phyloP scores from a whole-genome alignment of 1,140 invertebrate species.

The Magallana angulata region DNA sequence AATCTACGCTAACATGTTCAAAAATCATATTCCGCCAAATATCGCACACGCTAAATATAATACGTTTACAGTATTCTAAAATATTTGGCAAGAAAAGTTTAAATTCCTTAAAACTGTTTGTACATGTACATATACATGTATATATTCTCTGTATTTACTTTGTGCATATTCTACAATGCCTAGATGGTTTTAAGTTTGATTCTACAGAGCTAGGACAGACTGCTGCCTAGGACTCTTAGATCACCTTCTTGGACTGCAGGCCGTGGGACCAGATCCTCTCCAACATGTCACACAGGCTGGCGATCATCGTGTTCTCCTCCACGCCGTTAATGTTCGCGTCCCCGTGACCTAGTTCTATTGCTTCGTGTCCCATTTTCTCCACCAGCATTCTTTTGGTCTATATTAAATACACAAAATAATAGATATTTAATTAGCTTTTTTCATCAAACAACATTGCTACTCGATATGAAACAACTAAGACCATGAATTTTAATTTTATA shows the following conservation, averaged over 20 bases:
- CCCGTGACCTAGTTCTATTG: constrained; percentile 89
- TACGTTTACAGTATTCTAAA: too few species aligned
- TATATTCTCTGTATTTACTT: too few species aligned
- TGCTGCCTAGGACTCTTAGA: too few species aligned
- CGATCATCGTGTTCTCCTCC: constrained; percentile 98
- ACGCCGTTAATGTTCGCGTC: constrained; percentile 85
- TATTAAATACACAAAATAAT: constrained; percentile 62
- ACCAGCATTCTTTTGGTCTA: constrained; percentile 98
- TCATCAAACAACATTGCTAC: too few species aligned
- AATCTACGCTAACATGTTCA: too few species aligned
- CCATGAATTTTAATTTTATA: too few species aligned
- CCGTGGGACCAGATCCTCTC: constrained; percentile 99
- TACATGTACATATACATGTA: too few species aligned
- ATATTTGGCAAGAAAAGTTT: too few species aligned
- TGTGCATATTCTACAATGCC: neutral
- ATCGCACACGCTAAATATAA: too few species aligned
- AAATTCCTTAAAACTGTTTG: too few species aligned
- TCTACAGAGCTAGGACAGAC: neutral
- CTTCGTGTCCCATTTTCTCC: constrained; percentile 96
- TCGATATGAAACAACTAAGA: too few species aligned
- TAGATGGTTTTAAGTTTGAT: neutral
- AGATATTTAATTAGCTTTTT: neutral
- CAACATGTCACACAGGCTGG: constrained; percentile 96
- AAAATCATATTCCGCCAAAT: too few species aligned
- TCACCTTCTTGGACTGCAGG: constrained; percentile 92